phyloP scores from a whole-genome alignment of 1,140 invertebrate species.

The Drosophila erecta region DNA sequence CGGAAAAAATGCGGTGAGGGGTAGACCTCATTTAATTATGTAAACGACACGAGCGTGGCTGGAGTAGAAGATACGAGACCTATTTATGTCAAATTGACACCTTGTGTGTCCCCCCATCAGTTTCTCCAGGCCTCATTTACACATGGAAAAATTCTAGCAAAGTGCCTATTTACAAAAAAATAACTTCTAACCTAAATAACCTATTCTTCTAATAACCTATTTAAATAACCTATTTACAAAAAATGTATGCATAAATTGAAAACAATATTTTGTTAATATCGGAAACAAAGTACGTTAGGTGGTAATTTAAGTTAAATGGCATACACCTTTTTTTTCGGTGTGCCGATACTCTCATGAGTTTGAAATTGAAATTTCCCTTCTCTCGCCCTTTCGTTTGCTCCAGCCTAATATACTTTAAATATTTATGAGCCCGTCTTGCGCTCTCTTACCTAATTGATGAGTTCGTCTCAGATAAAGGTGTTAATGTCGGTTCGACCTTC shows the following conservation, averaged over 20 bases:
- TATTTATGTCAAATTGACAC: conserved; percentile 83
- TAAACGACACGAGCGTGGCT: conserved; percentile 62
- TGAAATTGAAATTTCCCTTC: conserved; percentile 21
- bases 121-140: conserved; percentile 1
- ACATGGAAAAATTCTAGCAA: conserved; percentile 2
- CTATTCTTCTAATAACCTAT: too few species aligned
- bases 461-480: conserved; percentile 59
- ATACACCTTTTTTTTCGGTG: background rate
- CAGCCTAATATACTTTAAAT: conserved; percentile 64
- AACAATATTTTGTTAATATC: background rate
- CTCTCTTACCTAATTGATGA: conserved; percentile 75
- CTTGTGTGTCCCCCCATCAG: conserved; percentile 43
- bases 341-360: conserved; percentile 17
- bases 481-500: conserved; percentile 36
- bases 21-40: conserved; percentile 74
- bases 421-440: conserved; percentile 72
- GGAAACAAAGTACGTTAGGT: too few species aligned
- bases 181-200: too few species aligned
- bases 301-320: too few species aligned
- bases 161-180: too few species aligned
- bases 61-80: conserved; percentile 48
- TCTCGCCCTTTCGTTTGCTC: conserved; percentile 4
- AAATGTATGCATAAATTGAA: background rate
- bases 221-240: too few species aligned
- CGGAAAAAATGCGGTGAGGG: background rate